A percentile compares a stretch with the other conserved stretches of the same genome.
phyloP scores from a whole-genome alignment of 2,888 invertebrate species.

The Caenorhabditis sulstoni region DNA sequence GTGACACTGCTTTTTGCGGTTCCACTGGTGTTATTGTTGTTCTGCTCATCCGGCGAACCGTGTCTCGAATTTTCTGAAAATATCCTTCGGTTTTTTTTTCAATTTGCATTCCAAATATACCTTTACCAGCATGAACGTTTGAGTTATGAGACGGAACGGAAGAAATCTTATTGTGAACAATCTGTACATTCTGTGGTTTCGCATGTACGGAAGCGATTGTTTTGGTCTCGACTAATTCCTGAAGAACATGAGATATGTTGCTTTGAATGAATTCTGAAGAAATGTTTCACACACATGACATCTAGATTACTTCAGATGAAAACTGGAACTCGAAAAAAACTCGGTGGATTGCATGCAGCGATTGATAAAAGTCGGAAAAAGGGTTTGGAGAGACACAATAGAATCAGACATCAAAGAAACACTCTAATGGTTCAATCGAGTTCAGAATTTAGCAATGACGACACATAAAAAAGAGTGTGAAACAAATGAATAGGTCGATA shows the following conservation, averaged over 20 bases:
- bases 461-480: constrained; percentile 30
- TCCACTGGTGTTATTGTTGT: constrained; percentile 42
- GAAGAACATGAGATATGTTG: constrained; percentile 14
- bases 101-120: neutral
- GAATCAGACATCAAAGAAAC: constrained; percentile 13
- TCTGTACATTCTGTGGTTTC: constrained; percentile 56
- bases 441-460: constrained; percentile 25
- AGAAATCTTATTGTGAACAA: constrained; percentile 56
- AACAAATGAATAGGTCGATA: constrained; percentile 30
- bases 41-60: constrained; percentile 47
- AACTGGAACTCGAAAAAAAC: constrained; percentile 8
- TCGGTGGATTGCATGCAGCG: constrained; percentile 23
- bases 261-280: too few species aligned
- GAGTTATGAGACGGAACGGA: constrained; percentile 45
- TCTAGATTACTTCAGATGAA: constrained; percentile 12
- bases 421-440: constrained; percentile 15
- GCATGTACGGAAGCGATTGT: constrained; percentile 47
- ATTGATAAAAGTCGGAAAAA: constrained; percentile 1
- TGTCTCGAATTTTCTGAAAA: constrained; percentile 35
- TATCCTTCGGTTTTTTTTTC: neutral
- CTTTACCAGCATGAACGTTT: constrained; percentile 17
- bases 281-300: constrained; percentile 8
- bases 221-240: constrained; percentile 60
- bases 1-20: constrained; percentile 4
- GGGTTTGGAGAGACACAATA: constrained; percentile 5